Evolutionary conservation across 2,888 invertebrate genomes (phyloP), one percentile per base, ranked within the genome.

Genomic region (Nemotelus nigrinus): DNA sequence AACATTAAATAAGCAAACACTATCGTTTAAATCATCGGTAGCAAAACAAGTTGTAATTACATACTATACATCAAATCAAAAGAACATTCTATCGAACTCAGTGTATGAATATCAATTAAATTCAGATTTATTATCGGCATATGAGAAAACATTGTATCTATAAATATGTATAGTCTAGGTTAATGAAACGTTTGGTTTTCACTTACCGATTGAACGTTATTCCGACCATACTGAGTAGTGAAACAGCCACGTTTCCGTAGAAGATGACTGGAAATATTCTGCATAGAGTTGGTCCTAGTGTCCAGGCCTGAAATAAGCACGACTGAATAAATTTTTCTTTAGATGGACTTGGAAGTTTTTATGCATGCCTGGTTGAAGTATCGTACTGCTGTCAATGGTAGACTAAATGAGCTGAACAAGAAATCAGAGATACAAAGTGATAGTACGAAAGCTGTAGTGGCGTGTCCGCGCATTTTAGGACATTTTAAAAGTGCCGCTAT

Each of bases 241-340:
- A 95, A 3, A 95, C 94, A 0, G 95, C 96, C 74, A 96, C 95
- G 85, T 96, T 96, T 78, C 95, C 95, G 84, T 96, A 96, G 88
- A 96, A 95, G 82, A 96, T 91, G 81, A 96, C 92, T 0, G 96
- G 95, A 88, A 96, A 96, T 86, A 96, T 89, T 87, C 92, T 92
- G 85, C 96, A 96, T 53, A 95, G 89, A 2, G 90, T 89, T 41
- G 91, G 91, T 0, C 95, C 95, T 43, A 96, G 89, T 60, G 92
- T 91, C 96, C 96, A 96, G 78, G 90, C 89, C 86, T 87, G 77
- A 45, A 80, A 74, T 65, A 60, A 43, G 60, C 25, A 25, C 25
- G 25, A 25, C 25, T 25, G 25, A 57, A 44, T 25, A 50, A 58
- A 72, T 41, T 53, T 25, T 25, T 25, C 25, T 25, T 25, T 25